Evolutionary conservation across 2,113 vertebrate species (phyloP).

Genomic region (Tychaedon coryphoeus): DNA sequence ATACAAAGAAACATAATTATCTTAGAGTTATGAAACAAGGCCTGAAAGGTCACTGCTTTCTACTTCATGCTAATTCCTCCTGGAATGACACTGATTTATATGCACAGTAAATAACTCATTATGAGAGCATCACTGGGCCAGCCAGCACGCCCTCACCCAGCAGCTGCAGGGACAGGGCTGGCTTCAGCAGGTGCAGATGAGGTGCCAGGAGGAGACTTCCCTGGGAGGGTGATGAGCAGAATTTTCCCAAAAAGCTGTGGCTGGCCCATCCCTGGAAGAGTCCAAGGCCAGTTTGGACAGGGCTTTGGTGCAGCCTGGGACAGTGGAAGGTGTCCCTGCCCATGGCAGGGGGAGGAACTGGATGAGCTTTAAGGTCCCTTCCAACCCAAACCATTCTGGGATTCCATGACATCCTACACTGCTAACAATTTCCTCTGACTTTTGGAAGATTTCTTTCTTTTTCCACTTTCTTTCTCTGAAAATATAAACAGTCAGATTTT

Average conservation of each 20-base stretch:
- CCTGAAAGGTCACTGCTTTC: neutral
- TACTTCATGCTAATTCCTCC: neutral
- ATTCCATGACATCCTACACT: neutral
- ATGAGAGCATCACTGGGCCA: neutral
- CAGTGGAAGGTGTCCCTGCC: neutral
- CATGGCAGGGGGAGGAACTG: neutral
- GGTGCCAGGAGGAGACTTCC: neutral
- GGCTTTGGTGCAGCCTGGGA: neutral
- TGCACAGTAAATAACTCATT: neutral
- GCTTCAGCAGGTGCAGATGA: rapidly evolving
- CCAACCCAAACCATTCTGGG: neutral
- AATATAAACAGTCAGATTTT: neutral
- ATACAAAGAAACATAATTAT: neutral
- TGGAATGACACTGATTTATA: neutral
- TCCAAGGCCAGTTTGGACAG: neutral
- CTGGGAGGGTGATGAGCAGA: neutral
- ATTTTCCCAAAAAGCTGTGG: neutral
- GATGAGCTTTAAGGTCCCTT: neutral
- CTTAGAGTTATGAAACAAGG: neutral
- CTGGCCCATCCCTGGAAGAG: neutral
- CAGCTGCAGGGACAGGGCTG: neutral
- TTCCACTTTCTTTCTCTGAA: neutral
- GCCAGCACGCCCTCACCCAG: neutral
- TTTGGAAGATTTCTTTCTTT: neutral
- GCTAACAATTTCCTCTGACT: neutral